A percentile compares a stretch with the other conserved stretches of the same genome.
Evolutionary conservation across 1,140 invertebrate species (phyloP).

Genomic region (Aethina tumida): DNA sequence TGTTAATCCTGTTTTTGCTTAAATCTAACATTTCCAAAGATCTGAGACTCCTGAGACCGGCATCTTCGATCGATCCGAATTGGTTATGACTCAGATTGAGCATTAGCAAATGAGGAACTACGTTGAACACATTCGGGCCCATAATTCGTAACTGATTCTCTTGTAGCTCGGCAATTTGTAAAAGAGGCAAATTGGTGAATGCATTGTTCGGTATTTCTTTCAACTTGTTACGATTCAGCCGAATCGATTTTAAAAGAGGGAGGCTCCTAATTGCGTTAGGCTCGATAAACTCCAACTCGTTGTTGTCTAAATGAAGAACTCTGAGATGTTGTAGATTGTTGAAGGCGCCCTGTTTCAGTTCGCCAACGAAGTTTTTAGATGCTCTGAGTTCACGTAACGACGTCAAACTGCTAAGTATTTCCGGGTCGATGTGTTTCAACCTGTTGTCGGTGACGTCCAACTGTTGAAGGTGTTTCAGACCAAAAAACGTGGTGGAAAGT

Average conservation of each 20-base stretch:
- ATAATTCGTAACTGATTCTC: constrained; percentile 60
- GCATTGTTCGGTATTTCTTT: constrained; percentile 59
- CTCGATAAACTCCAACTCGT: constrained; percentile 69
- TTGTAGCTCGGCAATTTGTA: constrained; percentile 69
- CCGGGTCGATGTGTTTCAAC: constrained; percentile 56
- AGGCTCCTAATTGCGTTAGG: constrained; percentile 65
- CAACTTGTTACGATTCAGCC: constrained; percentile 65
- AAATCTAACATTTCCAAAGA: constrained; percentile 74
- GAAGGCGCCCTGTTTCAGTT: constrained; percentile 61
- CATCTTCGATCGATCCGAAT: constrained; percentile 56
- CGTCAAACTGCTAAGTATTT: constrained; percentile 54
- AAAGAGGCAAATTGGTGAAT: constrained; percentile 63
- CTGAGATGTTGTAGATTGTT: constrained; percentile 57
- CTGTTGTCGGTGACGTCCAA: constrained; percentile 74
- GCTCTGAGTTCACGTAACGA: constrained; percentile 56
- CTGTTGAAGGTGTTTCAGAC: constrained; percentile 53
- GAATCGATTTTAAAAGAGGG: constrained; percentile 64
- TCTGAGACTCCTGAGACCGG: constrained; percentile 56
- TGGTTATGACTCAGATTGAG: constrained; percentile 75
- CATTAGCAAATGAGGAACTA: constrained; percentile 65
- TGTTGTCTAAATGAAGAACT: constrained; percentile 68
- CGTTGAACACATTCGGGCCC: constrained; percentile 64
- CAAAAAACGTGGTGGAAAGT: constrained; percentile 58
- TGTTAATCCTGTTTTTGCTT: constrained; percentile 64
- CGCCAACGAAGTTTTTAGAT: constrained; percentile 63